Evolutionary conservation across 2,113 vertebrate species (phyloP).

Genomic region (Peromyscus polionotus): DNA sequence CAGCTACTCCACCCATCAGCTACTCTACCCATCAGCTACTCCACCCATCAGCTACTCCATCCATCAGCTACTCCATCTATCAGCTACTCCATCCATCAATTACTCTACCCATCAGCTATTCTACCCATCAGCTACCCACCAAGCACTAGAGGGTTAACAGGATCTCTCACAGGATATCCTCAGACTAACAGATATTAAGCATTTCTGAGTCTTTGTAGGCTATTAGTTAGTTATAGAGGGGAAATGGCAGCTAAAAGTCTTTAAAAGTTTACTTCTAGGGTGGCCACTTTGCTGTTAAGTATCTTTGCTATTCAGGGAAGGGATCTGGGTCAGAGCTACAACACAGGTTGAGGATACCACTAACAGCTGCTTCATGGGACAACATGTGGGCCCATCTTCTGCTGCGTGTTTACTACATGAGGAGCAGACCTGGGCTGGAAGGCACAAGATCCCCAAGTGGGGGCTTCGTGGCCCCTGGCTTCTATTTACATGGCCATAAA

Average conservation of each 20-base stretch:
- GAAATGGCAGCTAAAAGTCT: neutral
- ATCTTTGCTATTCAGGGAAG: neutral
- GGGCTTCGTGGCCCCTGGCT: accelerated
- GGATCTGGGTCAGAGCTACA: neutral
- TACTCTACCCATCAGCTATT: neutral
- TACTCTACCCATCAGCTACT: too few relatives aligned
- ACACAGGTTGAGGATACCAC: neutral
- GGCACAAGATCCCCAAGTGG: neutral
- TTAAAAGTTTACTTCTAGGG: neutral
- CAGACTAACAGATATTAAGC: neutral
- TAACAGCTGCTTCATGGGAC: neutral
- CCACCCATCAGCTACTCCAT: too few relatives aligned
- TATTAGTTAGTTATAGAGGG: neutral
- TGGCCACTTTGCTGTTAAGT: neutral
- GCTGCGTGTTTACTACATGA: neutral
- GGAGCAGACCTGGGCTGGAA: neutral
- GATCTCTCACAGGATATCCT: neutral
- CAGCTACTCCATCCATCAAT: too few relatives aligned
- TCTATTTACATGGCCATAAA: neutral
- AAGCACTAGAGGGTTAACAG: neutral
- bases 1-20: too few relatives aligned
- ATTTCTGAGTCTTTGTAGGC: neutral
- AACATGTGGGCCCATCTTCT: accelerated
- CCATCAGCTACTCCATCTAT: too few relatives aligned
- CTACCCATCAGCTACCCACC: neutral